These are phyloP conservation scores for Aricia agestis DNA, from an alignment of 1,140 invertebrate species.

Conservation along the genomic window DNA sequence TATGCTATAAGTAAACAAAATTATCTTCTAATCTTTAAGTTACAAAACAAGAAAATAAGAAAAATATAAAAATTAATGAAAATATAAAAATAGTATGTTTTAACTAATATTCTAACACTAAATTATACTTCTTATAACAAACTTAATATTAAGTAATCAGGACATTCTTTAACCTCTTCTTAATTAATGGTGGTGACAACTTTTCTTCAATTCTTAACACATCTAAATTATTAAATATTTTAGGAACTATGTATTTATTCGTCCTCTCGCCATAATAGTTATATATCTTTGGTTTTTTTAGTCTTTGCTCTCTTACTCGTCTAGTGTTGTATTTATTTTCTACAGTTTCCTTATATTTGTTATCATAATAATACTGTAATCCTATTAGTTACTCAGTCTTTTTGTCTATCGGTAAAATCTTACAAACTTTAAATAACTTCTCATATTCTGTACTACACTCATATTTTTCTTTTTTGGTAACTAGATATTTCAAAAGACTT, in stretches of 20 bases:
- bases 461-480: background rate
- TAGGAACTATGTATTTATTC: background rate
- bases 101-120: no score
- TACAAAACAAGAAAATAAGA: no score
- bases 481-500: conserved; percentile 15
- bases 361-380: background rate
- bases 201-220: background rate
- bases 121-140: no score
- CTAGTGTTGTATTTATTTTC: background rate
- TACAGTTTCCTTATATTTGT: background rate
- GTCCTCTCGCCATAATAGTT: background rate
- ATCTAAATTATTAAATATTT: background rate
- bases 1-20: no score
- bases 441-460: background rate
- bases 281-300: background rate
- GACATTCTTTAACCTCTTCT: no score
- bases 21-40: no score
- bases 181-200: no score
- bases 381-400: background rate
- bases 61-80: no score
- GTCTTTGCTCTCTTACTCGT: background rate
- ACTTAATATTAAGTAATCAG: no score
- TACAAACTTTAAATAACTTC: background rate
- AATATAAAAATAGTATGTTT: no score
- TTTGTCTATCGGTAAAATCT: background rate